Percentiles rank a stretch among this genome's conserved stretches.
Evolutionary conservation across 2,113 vertebrate genomes (phyloP).

Genomic region (Drymodes brunneopygia): DNA sequence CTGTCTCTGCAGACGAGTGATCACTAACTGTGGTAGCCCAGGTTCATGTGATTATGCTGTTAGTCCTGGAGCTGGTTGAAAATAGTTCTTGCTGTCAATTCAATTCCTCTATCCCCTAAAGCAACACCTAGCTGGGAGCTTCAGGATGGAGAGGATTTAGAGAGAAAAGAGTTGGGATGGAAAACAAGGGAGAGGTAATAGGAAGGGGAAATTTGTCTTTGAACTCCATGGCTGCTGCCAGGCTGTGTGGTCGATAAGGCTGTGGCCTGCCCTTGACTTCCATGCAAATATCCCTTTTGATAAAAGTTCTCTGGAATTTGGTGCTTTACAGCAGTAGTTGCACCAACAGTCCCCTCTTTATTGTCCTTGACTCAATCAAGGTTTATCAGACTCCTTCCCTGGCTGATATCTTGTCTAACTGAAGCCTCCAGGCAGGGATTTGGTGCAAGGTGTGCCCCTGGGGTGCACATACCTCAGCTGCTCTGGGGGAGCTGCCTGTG

Average conservation of each 20-base stretch:
- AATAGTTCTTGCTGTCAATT: neutral
- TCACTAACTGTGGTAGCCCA: neutral
- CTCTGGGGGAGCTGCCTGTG: neutral
- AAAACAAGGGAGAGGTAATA: neutral
- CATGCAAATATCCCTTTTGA: neutral
- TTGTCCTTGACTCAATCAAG: neutral
- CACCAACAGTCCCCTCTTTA: neutral
- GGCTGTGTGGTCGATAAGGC: neutral
- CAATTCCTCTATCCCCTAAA: neutral
- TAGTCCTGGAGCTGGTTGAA: neutral
- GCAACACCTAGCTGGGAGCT: accelerated
- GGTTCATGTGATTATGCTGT: neutral
- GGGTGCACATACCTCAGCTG: neutral
- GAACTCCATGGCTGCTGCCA: neutral
- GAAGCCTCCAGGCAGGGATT: neutral
- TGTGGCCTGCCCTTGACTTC: neutral
- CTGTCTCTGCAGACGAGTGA: neutral
- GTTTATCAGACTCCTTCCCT: neutral
- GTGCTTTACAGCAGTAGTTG: neutral
- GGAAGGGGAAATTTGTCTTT: neutral
- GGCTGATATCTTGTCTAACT: neutral
- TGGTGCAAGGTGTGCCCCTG: neutral
- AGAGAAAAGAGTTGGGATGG: neutral
- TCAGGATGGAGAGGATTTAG: neutral
- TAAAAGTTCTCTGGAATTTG: neutral